Evolutionary conservation across 2,888 invertebrate species (phyloP), one percentile per base, ranked within the genome.

Genomic region (Amphimallon solstitiale): DNA sequence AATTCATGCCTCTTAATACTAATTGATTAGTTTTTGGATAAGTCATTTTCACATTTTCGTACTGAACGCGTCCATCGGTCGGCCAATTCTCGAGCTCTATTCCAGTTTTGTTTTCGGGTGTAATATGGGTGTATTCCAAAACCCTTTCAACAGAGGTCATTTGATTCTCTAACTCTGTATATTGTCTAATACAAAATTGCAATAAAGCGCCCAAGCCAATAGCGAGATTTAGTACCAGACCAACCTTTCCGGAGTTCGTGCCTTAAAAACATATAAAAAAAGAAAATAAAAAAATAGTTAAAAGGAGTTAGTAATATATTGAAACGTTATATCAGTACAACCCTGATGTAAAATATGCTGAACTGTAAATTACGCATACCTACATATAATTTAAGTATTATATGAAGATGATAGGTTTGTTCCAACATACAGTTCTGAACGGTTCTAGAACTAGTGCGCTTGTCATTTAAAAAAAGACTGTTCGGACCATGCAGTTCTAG

Each of bases 141-240:
- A 92, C 86, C 79, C 95, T 87, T 82, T 98, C 97, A 0, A 97
- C 96, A 6, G 93, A 91, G 1, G 93, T 94, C 93, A 94, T 93
- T 73, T 90, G 90, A 77, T 93, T 94, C 79, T 82, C 82, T 10
- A 82, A 80, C 81, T 97, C 97, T 0, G 96, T 94, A 74, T 94
- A 94, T 81, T 97, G 96, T 2, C 97, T 85, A 72, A 88, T 85
- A 7, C 86, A 86, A 87, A 87, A 88, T 76, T 88, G 88, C 72
- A 88, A 71, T 78, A 85, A 82, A 6, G 92, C 91, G 0, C 92
- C 92, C 62, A 93, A 85, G 5, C 68, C 68, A 82, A 92, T 91
- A 21, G 91, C 91, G 77, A 93, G 92, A 0, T 93, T 93, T 63
- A 93, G 91, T 10, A 93, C 92, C 59, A 93, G 79, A 34, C 93